Conservation (phyloP, 2,888 invertebrate genomes). For the Autographa pulchrina region DNA sequence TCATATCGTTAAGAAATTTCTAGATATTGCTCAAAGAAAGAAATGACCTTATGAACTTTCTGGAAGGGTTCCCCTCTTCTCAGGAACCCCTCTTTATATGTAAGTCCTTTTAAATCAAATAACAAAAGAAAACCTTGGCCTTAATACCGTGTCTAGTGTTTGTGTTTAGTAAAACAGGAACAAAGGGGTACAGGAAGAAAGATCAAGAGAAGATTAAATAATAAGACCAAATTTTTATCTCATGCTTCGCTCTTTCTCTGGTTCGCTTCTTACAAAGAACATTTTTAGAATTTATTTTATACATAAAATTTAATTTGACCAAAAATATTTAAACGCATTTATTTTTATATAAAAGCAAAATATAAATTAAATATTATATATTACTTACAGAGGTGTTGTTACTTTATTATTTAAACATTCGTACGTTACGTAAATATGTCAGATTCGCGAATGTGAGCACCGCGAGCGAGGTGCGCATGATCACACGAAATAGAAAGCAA, state of each 20-base stretch:
- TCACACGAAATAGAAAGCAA: constrained; percentile 81
- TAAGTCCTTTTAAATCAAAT: background rate
- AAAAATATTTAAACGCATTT: too few relatives aligned
- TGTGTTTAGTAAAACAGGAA: too few relatives aligned
- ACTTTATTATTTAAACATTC: constrained; percentile 14
- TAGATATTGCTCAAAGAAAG: constrained; percentile 13
- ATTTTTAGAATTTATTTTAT: too few relatives aligned
- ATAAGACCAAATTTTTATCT: too few relatives aligned
- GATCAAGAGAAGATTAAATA: too few relatives aligned
- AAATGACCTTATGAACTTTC: background rate
- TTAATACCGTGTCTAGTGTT: too few relatives aligned
- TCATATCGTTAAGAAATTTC: constrained; percentile 13
- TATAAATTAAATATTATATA: background rate
- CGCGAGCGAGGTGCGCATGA: constrained; percentile 47
- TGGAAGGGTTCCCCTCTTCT: background rate
- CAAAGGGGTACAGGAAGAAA: too few relatives aligned
- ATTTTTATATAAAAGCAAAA: too few relatives aligned
- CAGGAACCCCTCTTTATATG: background rate
- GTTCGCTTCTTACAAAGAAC: too few relatives aligned
- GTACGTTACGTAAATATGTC: constrained; percentile 46
- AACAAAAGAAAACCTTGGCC: background rate
- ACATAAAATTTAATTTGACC: too few relatives aligned
- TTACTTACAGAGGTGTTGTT: background rate
- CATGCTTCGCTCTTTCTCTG: too few relatives aligned
- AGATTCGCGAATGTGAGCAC: constrained; percentile 41